These are phyloP conservation scores for Lordiphosa collinella DNA, from an alignment of 1,140 invertebrate species.

Conservation along the genomic window DNA sequence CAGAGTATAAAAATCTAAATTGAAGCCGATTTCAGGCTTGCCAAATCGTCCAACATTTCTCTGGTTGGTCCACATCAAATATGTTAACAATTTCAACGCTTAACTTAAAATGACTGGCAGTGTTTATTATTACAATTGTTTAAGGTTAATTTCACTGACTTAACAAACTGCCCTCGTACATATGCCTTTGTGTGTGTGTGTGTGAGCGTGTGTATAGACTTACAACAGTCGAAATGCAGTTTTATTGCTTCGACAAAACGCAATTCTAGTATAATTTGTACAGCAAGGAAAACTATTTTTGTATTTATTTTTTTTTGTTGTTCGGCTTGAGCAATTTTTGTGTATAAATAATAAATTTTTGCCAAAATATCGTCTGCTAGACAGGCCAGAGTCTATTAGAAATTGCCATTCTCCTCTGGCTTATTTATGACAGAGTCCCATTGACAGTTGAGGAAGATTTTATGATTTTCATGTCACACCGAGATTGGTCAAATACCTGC, in stretches of 20 bases:
- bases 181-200: background rate
- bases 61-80: too few species aligned
- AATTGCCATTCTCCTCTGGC: constrained; percentile 22
- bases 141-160: too few species aligned
- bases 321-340: too few species aligned
- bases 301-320: background rate
- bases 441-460: constrained; percentile 41
- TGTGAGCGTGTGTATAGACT: constrained; percentile 12
- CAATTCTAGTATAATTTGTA: constrained; percentile 44
- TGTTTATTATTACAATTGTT: too few species aligned
- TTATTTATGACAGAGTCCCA: constrained; percentile 47
- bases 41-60: too few species aligned
- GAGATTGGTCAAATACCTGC: constrained; percentile 1
- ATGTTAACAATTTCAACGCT: too few species aligned
- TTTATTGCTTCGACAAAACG: constrained; percentile 47
- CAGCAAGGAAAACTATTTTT: background rate
- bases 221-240: constrained; percentile 25
- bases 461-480: background rate
- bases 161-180: background rate
- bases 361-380: background rate
- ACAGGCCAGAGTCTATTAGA: constrained; percentile 23
- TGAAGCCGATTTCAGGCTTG: too few species aligned
- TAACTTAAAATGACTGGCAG: too few species aligned
- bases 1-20: too few species aligned
- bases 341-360: constrained; percentile 11